Percentiles rank a stretch among this genome's conserved stretches.
Conservation (phyloP, 2,797 vertebrate species). For the Notoglanidium macrostoma region DNA sequence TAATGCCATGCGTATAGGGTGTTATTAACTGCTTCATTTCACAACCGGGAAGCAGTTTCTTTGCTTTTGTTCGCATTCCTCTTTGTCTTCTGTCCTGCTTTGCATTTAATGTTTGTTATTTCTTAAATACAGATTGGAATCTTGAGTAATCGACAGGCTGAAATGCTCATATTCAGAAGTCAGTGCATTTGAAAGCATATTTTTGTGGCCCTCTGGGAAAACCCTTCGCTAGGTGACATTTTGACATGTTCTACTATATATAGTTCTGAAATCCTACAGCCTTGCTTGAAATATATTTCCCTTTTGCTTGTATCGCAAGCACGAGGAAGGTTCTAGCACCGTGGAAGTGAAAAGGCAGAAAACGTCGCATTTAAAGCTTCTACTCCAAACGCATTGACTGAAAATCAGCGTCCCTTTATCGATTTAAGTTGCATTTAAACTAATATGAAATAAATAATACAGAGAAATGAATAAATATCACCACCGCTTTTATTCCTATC, state of each 20-base stretch:
- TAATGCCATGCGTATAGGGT: background rate
- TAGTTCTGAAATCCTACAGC: background rate
- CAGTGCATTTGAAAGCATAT: background rate
- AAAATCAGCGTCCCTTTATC: background rate
- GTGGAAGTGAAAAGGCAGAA: background rate
- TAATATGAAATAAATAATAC: background rate
- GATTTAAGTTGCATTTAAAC: background rate
- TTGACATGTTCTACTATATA: background rate
- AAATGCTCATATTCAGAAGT: background rate
- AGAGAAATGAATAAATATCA: background rate
- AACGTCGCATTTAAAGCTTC: background rate
- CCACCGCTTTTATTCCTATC: background rate
- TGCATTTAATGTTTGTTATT: constrained; percentile 4
- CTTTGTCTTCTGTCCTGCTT: background rate
- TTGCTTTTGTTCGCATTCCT: background rate
- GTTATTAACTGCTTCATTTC: constrained; percentile 18
- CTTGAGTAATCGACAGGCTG: background rate
- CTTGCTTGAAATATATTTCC: background rate
- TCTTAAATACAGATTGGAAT: background rate
- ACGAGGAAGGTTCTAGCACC: background rate
- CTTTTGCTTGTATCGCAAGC: background rate
- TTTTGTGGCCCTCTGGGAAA: background rate
- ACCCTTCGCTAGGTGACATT: background rate
- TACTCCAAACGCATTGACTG: background rate
- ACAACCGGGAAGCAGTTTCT: background rate